A percentile compares a stretch with the other conserved stretches of the same genome.
Conservation (phyloP, 2,888 invertebrate species). For the Pandemis corylana region DNA sequence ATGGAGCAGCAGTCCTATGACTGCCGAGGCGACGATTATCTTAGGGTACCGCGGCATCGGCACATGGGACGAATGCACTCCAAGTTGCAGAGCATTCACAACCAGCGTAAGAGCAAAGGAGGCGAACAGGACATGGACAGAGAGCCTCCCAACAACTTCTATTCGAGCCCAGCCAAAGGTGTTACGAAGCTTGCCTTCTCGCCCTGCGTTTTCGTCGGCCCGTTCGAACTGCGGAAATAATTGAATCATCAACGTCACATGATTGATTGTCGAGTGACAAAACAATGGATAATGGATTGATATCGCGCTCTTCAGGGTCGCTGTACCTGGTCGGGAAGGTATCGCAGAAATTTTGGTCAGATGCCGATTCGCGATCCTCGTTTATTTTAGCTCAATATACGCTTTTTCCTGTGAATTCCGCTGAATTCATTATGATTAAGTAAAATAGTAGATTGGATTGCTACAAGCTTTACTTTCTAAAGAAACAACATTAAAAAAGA, state of each 20-base stretch:
- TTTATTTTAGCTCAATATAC: not conserved
- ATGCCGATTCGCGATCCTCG: not conserved
- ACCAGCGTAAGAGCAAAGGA: constrained; percentile 93
- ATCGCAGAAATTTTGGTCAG: not conserved
- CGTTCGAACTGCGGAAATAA: constrained; percentile 68
- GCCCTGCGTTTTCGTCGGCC: constrained; percentile 79
- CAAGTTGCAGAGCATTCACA: constrained; percentile 92
- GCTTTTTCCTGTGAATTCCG: too few species aligned
- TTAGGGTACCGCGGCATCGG: constrained; percentile 86
- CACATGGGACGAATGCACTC: constrained; percentile 87
- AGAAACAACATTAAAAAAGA: too few species aligned
- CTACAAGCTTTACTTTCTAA: too few species aligned
- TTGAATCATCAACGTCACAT: not conserved
- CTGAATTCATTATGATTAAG: too few species aligned
- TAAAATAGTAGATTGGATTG: not conserved
- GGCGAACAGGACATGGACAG: constrained; percentile 92
- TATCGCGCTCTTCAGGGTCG: not conserved
- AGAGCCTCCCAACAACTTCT: constrained; percentile 93
- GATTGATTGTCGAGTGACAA: constrained; percentile 10
- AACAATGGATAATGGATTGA: constrained; percentile 6
- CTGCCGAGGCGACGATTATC: constrained; percentile 90
- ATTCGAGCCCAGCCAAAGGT: constrained; percentile 97
- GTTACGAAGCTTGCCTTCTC: constrained; percentile 91
- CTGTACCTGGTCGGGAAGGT: not conserved
- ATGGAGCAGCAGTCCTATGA: constrained; percentile 91